Base-by-base conservation (phyloP, 2,888 invertebrate species). In the Hanleya hanleyi region DNA sequence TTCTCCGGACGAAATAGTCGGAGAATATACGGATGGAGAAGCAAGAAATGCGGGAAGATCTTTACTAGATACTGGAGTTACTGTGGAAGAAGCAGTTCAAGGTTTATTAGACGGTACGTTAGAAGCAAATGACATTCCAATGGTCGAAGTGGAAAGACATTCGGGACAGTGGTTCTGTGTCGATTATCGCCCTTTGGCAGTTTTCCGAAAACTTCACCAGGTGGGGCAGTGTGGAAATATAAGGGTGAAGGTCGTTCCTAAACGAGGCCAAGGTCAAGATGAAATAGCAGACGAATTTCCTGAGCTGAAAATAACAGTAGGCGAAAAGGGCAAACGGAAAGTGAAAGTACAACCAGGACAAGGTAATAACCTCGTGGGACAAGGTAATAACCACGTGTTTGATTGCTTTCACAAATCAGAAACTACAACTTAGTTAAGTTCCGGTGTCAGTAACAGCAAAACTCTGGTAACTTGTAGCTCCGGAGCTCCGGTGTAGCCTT, bases 91-190 rank as follows among this genome's bases (percentile, higher is more conserved):
- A 57, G 57, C 57, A 29, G 57, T 57, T 15, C 57, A 57, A 32
- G 57, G 57, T 22, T 22, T 57, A 4, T 57, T 57, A 9, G 57
- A 57, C 29, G 57, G 57, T 4, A 57, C 57, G 26, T 26, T 57
- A 7, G 57, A 26, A 57, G 26, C 57, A 22, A 15, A 22, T 4
- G 57, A 57, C 57, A 57, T 57, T 29, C 57, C 57, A 4, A 57
- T 57, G 57, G 57, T 57, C 26, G 57, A 57, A 29, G 57, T 57
- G 26, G 57, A 57, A 57, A 57, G 57, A 7, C 57, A 57, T 26
- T 57, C 57, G 22, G 57, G 57, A 15, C 57, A 57, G 32, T 57
- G 57, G 57, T 57, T 29, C 29, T 57, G 57, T 32, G 12, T 57
- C 29, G 57, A 57, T 57, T 29, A 57, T 32, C 57, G 57, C 57